These are phyloP conservation scores for Physella acuta DNA, from an alignment of 1,140 invertebrate species.

Conservation along the genomic window DNA sequence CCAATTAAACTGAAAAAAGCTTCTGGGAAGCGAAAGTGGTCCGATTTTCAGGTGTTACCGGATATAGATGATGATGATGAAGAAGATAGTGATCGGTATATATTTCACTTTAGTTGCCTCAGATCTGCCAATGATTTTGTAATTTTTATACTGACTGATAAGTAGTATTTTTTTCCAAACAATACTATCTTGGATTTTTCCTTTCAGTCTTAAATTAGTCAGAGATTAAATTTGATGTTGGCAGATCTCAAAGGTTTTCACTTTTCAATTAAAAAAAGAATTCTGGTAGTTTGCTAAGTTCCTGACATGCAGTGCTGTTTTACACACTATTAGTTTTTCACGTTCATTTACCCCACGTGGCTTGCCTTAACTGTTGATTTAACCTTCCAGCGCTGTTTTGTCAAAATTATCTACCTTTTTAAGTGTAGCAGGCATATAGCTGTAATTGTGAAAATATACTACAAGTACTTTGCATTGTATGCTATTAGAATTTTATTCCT, in stretches of 20 bases:
- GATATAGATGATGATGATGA: not conserved
- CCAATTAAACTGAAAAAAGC: constrained; percentile 15
- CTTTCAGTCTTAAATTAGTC: too few relatives aligned
- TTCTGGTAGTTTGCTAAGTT: not conserved
- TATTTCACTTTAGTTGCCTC: constrained; percentile 6
- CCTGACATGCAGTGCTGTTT: not conserved
- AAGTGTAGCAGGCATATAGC: too few relatives aligned
- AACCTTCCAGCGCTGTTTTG: too few relatives aligned
- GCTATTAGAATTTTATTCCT: too few relatives aligned
- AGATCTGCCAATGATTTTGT: not conserved
- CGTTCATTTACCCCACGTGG: not conserved
- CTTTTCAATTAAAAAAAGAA: too few relatives aligned
- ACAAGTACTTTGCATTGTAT: too few relatives aligned
- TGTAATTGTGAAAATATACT: too few relatives aligned
- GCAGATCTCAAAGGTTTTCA: not conserved
- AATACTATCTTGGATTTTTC: too few relatives aligned
- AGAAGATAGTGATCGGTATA: constrained; percentile 7
- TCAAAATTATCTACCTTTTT: too few relatives aligned
- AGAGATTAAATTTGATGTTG: not conserved
- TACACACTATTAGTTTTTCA: not conserved
- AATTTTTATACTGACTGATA: too few relatives aligned
- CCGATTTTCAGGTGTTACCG: constrained; percentile 14
- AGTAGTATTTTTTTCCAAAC: too few relatives aligned
- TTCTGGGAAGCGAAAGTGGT: constrained; percentile 13
- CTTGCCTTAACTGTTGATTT: too few relatives aligned